phyloP scores from a whole-genome alignment of 2,797 vertebrate genomes.

The Gila robusta region DNA sequence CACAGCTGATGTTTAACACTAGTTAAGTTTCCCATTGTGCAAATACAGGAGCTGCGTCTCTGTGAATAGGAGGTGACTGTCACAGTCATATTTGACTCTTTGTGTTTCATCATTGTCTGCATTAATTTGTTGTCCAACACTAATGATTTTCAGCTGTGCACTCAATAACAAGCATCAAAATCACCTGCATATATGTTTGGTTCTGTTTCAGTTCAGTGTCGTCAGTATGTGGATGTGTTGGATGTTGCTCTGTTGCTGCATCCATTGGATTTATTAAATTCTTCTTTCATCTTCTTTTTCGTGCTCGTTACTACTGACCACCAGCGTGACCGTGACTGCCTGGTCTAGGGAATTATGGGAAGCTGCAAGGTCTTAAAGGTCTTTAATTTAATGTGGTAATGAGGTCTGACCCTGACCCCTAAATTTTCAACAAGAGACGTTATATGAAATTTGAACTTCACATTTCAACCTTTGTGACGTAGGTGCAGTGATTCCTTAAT shows the following conservation, averaged over 20 bases:
- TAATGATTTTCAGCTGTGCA: no score
- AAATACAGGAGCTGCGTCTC: neutral
- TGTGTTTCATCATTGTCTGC: no score
- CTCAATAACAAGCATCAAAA: no score
- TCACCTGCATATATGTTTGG: no score
- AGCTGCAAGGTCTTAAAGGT: neutral
- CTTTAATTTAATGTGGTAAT: neutral
- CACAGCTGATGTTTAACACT: constrained; percentile 10
- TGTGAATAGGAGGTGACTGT: neutral
- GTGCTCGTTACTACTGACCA: no score
- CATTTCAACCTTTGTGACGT: neutral
- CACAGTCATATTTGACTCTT: no score
- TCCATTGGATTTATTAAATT: no score
- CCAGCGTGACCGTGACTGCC: neutral
- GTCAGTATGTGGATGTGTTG: no score
- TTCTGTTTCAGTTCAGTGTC: no score
- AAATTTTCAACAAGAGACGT: constrained; percentile 1
- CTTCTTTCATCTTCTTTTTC: no score
- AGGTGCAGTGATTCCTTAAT: neutral
- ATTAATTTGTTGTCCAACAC: no score
- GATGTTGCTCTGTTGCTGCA: no score
- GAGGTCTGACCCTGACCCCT: neutral
- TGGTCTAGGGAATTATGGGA: neutral
- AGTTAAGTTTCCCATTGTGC: neutral
- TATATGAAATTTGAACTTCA: neutral